phyloP scores from a whole-genome alignment of 2,797 vertebrate species.

The Gallinago stenura region DNA sequence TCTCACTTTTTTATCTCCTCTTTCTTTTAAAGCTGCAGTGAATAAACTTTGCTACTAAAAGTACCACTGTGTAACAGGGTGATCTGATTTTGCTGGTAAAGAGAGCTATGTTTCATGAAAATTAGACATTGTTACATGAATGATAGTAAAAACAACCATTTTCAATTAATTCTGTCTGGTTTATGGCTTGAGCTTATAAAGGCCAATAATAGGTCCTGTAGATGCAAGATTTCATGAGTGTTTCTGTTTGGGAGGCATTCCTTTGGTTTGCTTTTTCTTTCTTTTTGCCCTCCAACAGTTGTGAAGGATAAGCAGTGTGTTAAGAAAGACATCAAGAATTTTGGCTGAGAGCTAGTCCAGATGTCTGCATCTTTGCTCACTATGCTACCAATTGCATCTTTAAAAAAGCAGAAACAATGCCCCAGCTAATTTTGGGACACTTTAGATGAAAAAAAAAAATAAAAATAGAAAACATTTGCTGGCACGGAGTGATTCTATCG shows the following conservation, averaged over 20 bases:
- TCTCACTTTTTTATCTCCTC: not conserved
- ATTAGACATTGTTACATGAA: not conserved
- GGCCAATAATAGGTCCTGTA: not conserved
- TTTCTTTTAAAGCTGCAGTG: not conserved
- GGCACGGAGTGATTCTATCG: not conserved
- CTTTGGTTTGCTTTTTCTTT: not conserved
- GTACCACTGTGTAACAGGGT: not conserved
- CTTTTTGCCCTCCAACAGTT: not conserved
- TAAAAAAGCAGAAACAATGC: not conserved
- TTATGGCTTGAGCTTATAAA: not conserved
- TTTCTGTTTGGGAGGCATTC: rapidly evolving
- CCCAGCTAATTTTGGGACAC: not conserved
- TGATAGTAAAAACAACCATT: not conserved
- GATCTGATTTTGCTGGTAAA: not conserved
- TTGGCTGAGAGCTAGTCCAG: constrained; percentile 25
- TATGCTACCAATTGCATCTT: not conserved
- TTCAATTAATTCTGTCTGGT: not conserved
- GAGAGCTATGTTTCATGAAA: not conserved
- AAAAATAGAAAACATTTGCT: not conserved
- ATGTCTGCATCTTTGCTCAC: constrained; percentile 19
- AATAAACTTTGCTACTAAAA: not conserved
- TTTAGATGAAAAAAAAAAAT: not conserved
- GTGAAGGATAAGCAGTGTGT: not conserved
- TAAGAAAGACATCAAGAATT: not conserved
- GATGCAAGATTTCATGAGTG: rapidly evolving